Base-by-base conservation (phyloP, 1,140 invertebrate species). In the Tetragonula clypearis region DNA sequence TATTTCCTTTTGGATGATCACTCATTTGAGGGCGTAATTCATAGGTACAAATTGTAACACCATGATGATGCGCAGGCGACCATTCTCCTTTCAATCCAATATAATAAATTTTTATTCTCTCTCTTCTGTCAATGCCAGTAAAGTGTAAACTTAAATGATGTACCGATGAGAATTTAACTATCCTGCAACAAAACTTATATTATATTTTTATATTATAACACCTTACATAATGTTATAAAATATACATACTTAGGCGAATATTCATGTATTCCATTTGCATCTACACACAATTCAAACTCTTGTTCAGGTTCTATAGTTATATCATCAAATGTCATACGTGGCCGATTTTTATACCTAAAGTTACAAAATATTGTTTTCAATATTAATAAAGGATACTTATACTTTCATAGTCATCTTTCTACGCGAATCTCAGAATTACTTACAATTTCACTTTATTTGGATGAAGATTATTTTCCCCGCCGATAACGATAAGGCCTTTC, bases 61-160 rank as follows among this genome's bases (percentile, higher is more conserved):
- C 98, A 93, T 99, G 98, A 79, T 97, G 95, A 92, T 97, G 97
- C 0, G 96, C 97, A 91, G 97, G 96, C n/a, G 96, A 96, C 95
- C 97, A 99, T 95, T 99, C 98, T 14, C 98, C 99, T 93, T 97
- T 97, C n/a, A 99, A 95, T 21, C 99, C 99, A 93, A 99, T 99
- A 92, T 99, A 99, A 92, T 98, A 98, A 82, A 99, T 97, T 92
- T 96, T 96, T 2, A 98, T 98, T 78, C 95, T 96, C 68, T 99
- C 98, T 53, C 96, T 96, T 62, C 98, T 98, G 95, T 97, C 98
- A 94, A 98, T 99, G 41, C 95, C 96, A 12, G 98, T 98, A 93
- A 99, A 98, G 94, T 99, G 97, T 89, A 99, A 96, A 15, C 97
- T 97, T 68, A 99, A 95, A 94, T 99, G 97, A 92, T 97, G 95